Percentiles rank a stretch among this genome's conserved stretches.
Evolutionary conservation across 2,888 invertebrate genomes (phyloP).

Genomic region (Hypercompe scribonia): DNA sequence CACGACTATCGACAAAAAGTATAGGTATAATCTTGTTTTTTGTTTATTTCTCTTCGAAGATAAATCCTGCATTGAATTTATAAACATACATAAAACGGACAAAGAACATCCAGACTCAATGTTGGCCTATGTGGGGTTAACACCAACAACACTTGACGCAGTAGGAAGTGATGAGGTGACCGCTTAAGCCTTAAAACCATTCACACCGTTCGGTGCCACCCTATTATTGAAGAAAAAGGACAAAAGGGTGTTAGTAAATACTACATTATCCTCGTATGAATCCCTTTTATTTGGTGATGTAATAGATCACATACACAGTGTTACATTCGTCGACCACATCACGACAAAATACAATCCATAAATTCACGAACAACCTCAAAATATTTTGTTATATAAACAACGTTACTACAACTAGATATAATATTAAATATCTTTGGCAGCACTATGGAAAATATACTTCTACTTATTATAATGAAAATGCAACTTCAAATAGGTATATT

Average conservation of each 20-base stretch:
- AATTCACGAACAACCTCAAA: conserved; percentile 83
- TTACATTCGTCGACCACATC: conserved; percentile 78
- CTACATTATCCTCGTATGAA: conserved; percentile 61
- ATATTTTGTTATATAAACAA: conserved; percentile 82
- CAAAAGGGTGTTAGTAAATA: conserved; percentile 39
- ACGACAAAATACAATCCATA: conserved; percentile 76
- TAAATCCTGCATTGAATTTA: no score
- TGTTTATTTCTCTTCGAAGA: no score
- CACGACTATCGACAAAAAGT: no score
- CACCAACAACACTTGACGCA: no score
- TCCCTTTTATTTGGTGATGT: conserved; percentile 78
- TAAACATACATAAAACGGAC: no score
- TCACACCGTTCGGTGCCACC: no score
- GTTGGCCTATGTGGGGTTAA: no score
- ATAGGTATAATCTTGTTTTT: no score
- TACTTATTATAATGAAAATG: conserved; percentile 83
- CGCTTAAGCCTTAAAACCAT: no score
- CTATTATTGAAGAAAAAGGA: no score
- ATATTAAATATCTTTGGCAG: conserved; percentile 85
- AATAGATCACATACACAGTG: conserved; percentile 79
- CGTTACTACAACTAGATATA: conserved; percentile 82
- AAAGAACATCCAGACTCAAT: no score
- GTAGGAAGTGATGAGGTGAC: no score
- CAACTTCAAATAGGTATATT: conserved; percentile 82
- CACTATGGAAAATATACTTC: conserved; percentile 87